A percentile compares a stretch with the other conserved stretches of the same genome.
Evolutionary conservation across 2,797 vertebrate species (phyloP).

Genomic region (Chromobotia macracanthus): DNA sequence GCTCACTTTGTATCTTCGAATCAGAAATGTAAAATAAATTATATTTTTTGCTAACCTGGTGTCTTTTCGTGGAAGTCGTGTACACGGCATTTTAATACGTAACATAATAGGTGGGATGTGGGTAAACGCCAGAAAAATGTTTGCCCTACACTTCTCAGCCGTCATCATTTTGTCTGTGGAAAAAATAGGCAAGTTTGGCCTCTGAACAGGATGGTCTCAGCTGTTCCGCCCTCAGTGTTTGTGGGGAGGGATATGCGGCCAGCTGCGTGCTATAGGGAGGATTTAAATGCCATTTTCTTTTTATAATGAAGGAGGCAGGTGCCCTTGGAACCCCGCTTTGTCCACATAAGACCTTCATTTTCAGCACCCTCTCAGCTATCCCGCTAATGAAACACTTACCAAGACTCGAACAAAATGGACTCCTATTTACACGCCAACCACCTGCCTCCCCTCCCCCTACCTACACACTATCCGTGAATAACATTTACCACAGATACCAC

Average conservation of each 20-base stretch:
- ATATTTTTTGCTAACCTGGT: slow-evolving; percentile 59
- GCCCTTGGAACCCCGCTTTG: slow-evolving; percentile 78
- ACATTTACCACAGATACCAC: slow-evolving; percentile 45
- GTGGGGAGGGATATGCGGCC: slow-evolving; percentile 52
- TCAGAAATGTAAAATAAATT: slow-evolving; percentile 58
- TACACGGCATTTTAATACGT: neutral
- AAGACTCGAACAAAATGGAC: slow-evolving; percentile 60
- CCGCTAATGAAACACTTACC: slow-evolving; percentile 66
- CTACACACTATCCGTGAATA: slow-evolving; percentile 48
- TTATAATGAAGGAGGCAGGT: slow-evolving; percentile 80
- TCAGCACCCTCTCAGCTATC: slow-evolving; percentile 62
- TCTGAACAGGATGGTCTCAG: slow-evolving; percentile 51
- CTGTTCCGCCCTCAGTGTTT: slow-evolving; percentile 57
- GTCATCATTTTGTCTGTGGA: slow-evolving; percentile 54
- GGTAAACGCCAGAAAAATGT: slow-evolving; percentile 33
- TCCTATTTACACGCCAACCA: slow-evolving; percentile 59
- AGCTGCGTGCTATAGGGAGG: slow-evolving; percentile 63
- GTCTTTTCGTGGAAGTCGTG: neutral
- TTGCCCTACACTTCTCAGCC: slow-evolving; percentile 44
- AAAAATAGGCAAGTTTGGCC: slow-evolving; percentile 51
- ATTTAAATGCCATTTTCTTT: slow-evolving; percentile 73
- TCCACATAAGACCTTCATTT: slow-evolving; percentile 73
- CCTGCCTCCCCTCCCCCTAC: slow-evolving; percentile 58
- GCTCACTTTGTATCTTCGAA: slow-evolving; percentile 51
- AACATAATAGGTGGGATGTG: neutral